phyloP scores from a whole-genome alignment of 2,113 vertebrate species.

The Alligator mississippiensis region DNA sequence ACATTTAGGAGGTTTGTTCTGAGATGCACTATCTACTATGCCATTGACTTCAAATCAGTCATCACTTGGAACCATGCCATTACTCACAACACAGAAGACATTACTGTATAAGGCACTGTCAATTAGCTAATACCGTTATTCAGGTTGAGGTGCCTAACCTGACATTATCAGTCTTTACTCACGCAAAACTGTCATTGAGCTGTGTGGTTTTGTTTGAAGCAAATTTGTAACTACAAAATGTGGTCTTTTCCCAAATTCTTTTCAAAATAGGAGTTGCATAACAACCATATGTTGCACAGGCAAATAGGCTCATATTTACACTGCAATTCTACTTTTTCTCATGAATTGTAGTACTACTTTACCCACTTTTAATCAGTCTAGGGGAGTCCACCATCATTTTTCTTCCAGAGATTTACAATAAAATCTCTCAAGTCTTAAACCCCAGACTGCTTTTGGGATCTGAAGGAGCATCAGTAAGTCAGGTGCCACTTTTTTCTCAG shows the following conservation, averaged over 20 bases:
- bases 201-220: not conserved
- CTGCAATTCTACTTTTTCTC: not conserved
- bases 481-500: too few relatives aligned
- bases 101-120: not conserved
- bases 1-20: not conserved
- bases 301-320: not conserved
- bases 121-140: not conserved
- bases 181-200: not conserved
- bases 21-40: not conserved
- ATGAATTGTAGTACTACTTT: too few relatives aligned
- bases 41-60: not conserved
- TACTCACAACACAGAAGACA: not conserved
- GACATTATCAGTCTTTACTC: not conserved
- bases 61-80: not conserved
- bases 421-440: too few relatives aligned
- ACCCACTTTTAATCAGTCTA: too few relatives aligned
- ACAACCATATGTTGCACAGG: not conserved
- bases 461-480: too few relatives aligned
- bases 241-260: not conserved
- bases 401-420: too few relatives aligned
- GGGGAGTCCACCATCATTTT: too few relatives aligned
- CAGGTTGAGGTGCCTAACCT: not conserved
- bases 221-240: not conserved
- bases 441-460: too few relatives aligned
- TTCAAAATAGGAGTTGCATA: not conserved